A percentile compares a stretch with the other conserved stretches of the same genome.
Evolutionary conservation across 2,797 vertebrate genomes (phyloP).

Genomic region (Salmo trutta): DNA sequence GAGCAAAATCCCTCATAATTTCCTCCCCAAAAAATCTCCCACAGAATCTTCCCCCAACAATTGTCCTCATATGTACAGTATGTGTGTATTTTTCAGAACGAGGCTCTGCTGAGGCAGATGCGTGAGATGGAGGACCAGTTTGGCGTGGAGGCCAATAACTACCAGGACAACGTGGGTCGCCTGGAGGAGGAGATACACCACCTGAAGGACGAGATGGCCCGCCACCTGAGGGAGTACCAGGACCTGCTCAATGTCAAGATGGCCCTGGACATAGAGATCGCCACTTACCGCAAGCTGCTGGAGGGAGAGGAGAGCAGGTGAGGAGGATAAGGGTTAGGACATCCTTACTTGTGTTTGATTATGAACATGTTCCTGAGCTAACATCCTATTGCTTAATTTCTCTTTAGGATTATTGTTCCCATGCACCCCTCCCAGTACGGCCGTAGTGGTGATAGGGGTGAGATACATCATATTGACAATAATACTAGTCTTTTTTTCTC

Average conservation of each 20-base stretch:
- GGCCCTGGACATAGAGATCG: conserved; percentile 95
- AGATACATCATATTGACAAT: conserved; percentile 46
- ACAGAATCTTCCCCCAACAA: background rate
- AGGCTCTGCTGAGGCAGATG: conserved; percentile 91
- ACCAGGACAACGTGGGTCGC: conserved; percentile 82
- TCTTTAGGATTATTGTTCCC: conserved; percentile 84
- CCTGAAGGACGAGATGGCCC: conserved; percentile 93
- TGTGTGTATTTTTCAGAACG: conserved; percentile 78
- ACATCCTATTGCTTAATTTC: conserved; percentile 14
- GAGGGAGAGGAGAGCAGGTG: conserved; percentile 95
- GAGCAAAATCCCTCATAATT: background rate
- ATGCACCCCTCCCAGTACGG: conserved; percentile 71
- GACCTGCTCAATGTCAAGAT: conserved; percentile 97
- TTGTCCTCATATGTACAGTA: background rate
- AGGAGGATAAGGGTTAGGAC: background rate
- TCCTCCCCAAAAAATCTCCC: background rate
- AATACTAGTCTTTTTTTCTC: background rate
- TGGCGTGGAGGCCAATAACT: conserved; percentile 80
- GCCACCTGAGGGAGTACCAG: conserved; percentile 94
- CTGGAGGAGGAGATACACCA: conserved; percentile 92
- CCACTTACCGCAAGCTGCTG: conserved; percentile 92
- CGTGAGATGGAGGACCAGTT: conserved; percentile 93
- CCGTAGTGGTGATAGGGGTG: conserved; percentile 75
- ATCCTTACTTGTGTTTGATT: background rate
- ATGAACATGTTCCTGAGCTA: background rate